Conservation (phyloP, 2,797 vertebrate genomes). For the Oceanodroma leucorhoa region DNA sequence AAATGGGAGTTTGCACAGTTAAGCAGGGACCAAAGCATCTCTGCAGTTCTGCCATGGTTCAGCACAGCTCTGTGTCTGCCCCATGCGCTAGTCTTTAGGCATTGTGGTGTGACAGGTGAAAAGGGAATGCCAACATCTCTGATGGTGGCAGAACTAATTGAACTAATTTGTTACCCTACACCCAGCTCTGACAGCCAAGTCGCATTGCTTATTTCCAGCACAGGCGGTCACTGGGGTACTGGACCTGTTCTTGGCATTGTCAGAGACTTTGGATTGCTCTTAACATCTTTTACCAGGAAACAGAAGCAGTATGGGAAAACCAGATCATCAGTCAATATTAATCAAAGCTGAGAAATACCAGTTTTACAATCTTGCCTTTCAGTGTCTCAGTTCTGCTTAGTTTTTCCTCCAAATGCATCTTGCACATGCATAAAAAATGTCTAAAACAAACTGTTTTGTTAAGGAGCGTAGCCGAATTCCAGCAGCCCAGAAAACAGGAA, state of each 20-base stretch:
- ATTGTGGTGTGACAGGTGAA: neutral
- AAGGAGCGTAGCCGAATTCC: conserved; percentile 8
- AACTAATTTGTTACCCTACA: neutral
- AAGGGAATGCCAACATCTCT: neutral
- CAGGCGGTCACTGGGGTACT: neutral
- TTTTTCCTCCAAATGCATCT: neutral
- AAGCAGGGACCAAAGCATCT: conserved; percentile 18
- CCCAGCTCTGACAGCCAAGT: neutral
- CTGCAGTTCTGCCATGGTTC: conserved; percentile 1
- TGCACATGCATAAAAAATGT: neutral
- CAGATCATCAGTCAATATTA: neutral
- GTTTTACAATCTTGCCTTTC: neutral
- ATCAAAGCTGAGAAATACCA: neutral
- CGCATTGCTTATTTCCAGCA: neutral
- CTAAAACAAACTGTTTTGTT: conserved; percentile 55
- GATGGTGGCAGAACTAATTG: neutral
- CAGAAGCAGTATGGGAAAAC: neutral
- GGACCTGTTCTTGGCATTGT: neutral
- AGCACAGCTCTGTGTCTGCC: neutral
- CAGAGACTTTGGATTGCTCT: neutral
- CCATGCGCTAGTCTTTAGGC: neutral
- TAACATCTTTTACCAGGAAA: neutral
- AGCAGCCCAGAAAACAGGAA: conserved; percentile 34
- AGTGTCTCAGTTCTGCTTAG: neutral
- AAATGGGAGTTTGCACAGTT: conserved; percentile 41